Conservation (phyloP, 1,140 invertebrate species). For the Macrobrachium nipponense region DNA sequence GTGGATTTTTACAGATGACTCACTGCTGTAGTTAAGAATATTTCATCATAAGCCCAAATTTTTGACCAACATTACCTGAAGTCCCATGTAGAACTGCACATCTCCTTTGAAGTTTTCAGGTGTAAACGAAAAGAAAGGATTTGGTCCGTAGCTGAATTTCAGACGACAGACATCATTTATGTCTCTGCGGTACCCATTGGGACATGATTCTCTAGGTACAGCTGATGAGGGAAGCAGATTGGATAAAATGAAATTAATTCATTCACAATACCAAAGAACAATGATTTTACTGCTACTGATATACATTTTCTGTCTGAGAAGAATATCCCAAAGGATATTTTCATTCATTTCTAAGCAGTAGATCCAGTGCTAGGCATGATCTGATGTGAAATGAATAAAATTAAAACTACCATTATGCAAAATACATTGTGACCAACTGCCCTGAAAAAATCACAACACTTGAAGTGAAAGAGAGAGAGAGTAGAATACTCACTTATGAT, state of each 20-base stretch:
- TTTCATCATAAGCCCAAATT: background rate
- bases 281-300: background rate
- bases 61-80: slow-evolving; percentile 23
- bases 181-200: slow-evolving; percentile 44
- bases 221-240: background rate
- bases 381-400: no score
- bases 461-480: no score
- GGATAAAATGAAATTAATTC: background rate
- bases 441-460: no score
- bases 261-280: background rate
- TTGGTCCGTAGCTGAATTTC: slow-evolving; percentile 53
- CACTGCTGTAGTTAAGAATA: background rate
- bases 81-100: slow-evolving; percentile 55
- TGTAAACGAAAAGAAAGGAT: slow-evolving; percentile 50
- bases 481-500: slow-evolving; percentile 58
- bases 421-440: no score
- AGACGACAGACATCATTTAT: slow-evolving; percentile 41
- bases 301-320: background rate
- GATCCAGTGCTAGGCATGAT: no score
- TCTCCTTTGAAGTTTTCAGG: slow-evolving; percentile 54
- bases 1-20: background rate
- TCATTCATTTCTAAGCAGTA: no score
- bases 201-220: slow-evolving; percentile 39
- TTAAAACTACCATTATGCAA: no score
- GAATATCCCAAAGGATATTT: no score